A percentile compares a stretch with the other conserved stretches of the same genome.
These are phyloP conservation scores for Dasypolia templi DNA, from an alignment of 2,888 invertebrate genomes.

Conservation along the genomic window DNA sequence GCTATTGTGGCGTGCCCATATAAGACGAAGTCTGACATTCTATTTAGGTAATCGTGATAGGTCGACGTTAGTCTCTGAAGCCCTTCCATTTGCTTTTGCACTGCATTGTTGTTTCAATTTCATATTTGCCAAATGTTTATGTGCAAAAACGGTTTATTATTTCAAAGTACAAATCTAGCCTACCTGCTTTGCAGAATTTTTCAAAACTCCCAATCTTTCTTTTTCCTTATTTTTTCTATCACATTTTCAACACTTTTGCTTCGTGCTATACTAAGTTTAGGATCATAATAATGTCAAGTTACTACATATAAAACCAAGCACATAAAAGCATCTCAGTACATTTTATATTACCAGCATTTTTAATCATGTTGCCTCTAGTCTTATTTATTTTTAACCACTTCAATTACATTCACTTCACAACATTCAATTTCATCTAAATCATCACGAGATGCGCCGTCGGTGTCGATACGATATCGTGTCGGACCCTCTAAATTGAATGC, in stretches of 20 bases:
- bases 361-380: constrained; percentile 11
- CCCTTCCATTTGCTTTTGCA: constrained; percentile 27
- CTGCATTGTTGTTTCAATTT: constrained; percentile 28
- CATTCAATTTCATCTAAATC: constrained; percentile 49
- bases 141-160: too few relatives aligned
- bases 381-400: constrained; percentile 52
- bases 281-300: too few relatives aligned
- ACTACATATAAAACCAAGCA: too few relatives aligned
- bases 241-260: too few relatives aligned
- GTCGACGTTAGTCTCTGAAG: constrained; percentile 35
- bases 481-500: constrained; percentile 80
- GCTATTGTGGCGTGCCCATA: too few relatives aligned
- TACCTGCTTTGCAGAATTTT: background rate
- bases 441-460: constrained; percentile 66
- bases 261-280: too few relatives aligned
- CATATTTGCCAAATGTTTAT: background rate
- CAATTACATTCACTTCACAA: constrained; percentile 54
- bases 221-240: too few relatives aligned
- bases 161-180: too few relatives aligned
- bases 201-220: too few relatives aligned
- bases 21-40: constrained; percentile 15
- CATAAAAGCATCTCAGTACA: too few relatives aligned
- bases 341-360: constrained; percentile 8
- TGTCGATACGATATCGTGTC: constrained; percentile 75
- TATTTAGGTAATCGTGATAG: constrained; percentile 54